Evolutionary conservation across 1,140 invertebrate species (phyloP), one percentile per base, ranked within the genome.

Genomic region (Heliconius hewitsoni): DNA sequence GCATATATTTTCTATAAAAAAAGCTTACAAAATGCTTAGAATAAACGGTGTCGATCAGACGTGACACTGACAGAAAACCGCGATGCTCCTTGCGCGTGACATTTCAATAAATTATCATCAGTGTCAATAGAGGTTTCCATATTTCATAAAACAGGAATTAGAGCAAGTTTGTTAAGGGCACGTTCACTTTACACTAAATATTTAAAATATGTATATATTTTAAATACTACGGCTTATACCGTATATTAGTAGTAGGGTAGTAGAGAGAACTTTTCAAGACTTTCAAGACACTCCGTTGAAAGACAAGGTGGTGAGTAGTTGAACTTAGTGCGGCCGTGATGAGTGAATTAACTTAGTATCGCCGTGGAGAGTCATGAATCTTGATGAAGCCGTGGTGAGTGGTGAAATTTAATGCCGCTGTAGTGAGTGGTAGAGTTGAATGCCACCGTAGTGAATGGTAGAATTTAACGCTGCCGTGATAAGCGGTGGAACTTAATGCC

Each of bases 61-160:
- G 57, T 74, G 80, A 82, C 84, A 77, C 78, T 84, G 83, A 87
- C 82, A 86, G 80, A 87, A 78, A 83, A 83, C 81, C 85, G 72
- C 73, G 73, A 66, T 74, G 83, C 82, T 83, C 83, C 73, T 84
- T 88, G 88, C 55, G 71, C 76, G 76, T 90, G 89, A 88, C 90
- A 91, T 89, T 89, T 89, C 88, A 85, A 91, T 91, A 91, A 90
- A 90, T 91, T 91, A 90, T 79, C 86, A 87, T 91, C 87, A 87
- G 79, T 86, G 89, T 90, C 88, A 88, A 90, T 91, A 82, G 80
- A 82, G 77, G 80, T 84, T 79, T 82, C 86, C 88, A 90, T 90
- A 90, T 90, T 91, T 91, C 89, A 91, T 90, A 90, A 91, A 90
- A 91, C 87, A 89, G 82, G 85, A 81, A 87, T 89, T 80, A 78